Evolutionary conservation across 2,888 invertebrate genomes (phyloP), one percentile per base, ranked within the genome.

Genomic region (Aspidapion aeneum): DNA sequence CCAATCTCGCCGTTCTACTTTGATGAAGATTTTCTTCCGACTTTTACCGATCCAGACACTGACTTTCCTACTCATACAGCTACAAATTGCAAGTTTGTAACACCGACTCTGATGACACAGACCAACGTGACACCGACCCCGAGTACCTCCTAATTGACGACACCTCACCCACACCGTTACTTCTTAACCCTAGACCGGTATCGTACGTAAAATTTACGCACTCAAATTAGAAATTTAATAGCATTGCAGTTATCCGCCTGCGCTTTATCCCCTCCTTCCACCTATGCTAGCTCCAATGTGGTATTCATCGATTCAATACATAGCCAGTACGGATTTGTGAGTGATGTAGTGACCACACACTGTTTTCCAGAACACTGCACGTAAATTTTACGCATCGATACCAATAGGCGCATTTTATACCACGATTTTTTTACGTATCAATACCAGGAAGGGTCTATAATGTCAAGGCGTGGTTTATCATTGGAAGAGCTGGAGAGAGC

Each of bases 291-390:
- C 35, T 35, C 35, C 3, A 35, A 35, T 35, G 35, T 35, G 35
- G n/a, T 52, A 52, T 9, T 52, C 52, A 52, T 52, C 52, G 52
- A 52, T 18, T 52, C 52, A 52, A 52, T 52, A 52, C 52, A 18
- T 52, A 52, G 52, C 52, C 52, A 52, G 52, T n/a, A 18, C 52
- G 52, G 52, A 52, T 52, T 52, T 52, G 52, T n/a, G 3, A 52
- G n/a, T 52, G 52, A 3, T 52, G 16, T 3, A 18, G 52, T 52
- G 52, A 52, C 52, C 52, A 52, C n/a, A 18, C 18, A 52, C 16
- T 18, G 7, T 52, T 52, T 52, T 52, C 52, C 16, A 35, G 35
- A 35, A 52, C 52, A 18, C 52, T 52, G 52, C 52, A 52, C 52
- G 52, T 9, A 52, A n/a, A 52, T 52, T 52, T 52, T 52, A 52